These are phyloP conservation scores for Fulmarus glacialis DNA, from an alignment of 2,113 vertebrate species.

Conservation along the genomic window DNA sequence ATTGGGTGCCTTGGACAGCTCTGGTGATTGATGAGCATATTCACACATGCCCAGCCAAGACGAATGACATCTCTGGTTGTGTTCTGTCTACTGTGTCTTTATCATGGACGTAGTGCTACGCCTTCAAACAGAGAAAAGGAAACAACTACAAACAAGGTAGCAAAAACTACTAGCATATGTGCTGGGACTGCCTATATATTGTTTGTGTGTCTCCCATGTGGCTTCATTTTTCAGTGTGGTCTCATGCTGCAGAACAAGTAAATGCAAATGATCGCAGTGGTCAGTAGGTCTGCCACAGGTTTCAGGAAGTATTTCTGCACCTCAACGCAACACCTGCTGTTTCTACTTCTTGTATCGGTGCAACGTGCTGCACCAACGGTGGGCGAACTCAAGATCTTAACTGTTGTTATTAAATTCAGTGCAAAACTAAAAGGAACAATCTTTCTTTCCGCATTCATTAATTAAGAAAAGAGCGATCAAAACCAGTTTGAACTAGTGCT, in stretches of 20 bases:
- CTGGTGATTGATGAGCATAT: neutral
- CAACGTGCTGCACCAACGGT: accelerated
- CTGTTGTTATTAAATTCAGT: neutral
- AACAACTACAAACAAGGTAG: neutral
- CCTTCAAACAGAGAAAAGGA: neutral
- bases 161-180: neutral
- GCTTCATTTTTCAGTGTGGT: neutral
- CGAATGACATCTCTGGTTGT: neutral
- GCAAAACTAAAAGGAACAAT: neutral
- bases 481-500: neutral
- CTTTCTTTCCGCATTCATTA: neutral
- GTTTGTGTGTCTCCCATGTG: neutral
- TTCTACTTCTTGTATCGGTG: neutral
- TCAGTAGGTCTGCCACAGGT: neutral
- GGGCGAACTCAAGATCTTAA: neutral
- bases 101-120: neutral
- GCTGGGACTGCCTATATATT: neutral
- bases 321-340: neutral
- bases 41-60: neutral
- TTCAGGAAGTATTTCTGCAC: neutral
- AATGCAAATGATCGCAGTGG: neutral
- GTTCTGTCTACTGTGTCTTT: neutral
- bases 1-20: neutral
- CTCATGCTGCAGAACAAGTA: neutral
- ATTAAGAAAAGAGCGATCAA: neutral